Percentiles rank a stretch among this genome's conserved stretches.
phyloP scores from a whole-genome alignment of 2,888 invertebrate genomes.

The Caenorhabditis sp. region DNA sequence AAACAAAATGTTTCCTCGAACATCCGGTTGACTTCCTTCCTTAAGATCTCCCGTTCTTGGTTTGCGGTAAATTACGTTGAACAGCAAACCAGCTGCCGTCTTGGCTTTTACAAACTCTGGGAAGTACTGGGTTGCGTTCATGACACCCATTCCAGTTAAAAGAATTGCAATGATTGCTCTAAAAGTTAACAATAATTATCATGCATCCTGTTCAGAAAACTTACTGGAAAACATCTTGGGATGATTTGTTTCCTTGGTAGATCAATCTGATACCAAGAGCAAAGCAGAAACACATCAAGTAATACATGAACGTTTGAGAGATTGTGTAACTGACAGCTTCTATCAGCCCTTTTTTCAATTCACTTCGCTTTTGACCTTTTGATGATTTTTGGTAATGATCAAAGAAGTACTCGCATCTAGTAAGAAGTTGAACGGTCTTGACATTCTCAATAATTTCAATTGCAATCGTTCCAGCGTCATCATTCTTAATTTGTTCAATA shows the following conservation, averaged over 20 bases:
- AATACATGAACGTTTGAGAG: constrained; percentile 71
- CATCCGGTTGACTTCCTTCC: constrained; percentile 66
- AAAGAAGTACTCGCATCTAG: constrained; percentile 83
- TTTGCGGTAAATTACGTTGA: constrained; percentile 81
- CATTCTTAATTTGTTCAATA: constrained; percentile 80
- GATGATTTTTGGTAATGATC: constrained; percentile 74
- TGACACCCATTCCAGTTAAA: constrained; percentile 70
- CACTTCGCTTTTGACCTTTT: constrained; percentile 44
- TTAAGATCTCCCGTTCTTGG: constrained; percentile 83
- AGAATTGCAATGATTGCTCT: constrained; percentile 68
- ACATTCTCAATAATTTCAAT: constrained; percentile 84
- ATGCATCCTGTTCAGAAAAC: neutral
- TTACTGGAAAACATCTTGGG: constrained; percentile 68
- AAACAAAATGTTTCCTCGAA: constrained; percentile 82
- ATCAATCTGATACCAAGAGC: constrained; percentile 72
- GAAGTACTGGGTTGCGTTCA: constrained; percentile 77
- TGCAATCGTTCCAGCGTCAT: constrained; percentile 84
- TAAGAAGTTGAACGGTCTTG: constrained; percentile 84
- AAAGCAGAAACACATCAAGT: constrained; percentile 68
- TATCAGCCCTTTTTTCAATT: constrained; percentile 58
- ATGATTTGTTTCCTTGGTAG: constrained; percentile 60
- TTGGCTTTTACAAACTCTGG: constrained; percentile 84
- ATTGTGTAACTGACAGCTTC: constrained; percentile 66
- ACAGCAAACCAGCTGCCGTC: constrained; percentile 83
- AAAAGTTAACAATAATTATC: neutral